phyloP scores from a whole-genome alignment of 2,888 invertebrate species.

The Perdita meconis region DNA sequence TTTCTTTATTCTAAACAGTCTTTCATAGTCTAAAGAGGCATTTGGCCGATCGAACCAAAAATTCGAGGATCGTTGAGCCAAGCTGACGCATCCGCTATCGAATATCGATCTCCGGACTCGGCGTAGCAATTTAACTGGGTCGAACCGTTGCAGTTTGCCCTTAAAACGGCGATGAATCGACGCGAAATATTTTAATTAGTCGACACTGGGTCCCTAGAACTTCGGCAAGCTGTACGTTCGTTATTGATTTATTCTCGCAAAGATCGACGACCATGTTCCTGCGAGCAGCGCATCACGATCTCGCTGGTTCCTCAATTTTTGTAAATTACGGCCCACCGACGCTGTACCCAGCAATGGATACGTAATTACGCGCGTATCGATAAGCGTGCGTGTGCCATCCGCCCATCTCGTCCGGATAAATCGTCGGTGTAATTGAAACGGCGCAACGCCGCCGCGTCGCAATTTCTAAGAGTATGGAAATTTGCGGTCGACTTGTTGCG shows the following conservation, averaged over 20 bases:
- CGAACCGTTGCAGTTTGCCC: constrained; percentile 53
- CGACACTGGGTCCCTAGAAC: constrained; percentile 17
- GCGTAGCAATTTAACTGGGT: constrained; percentile 38
- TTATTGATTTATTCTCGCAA: constrained; percentile 53
- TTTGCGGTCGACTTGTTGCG: constrained; percentile 29
- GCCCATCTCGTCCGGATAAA: constrained; percentile 11
- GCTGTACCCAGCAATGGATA: constrained; percentile 17
- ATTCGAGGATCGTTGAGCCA: not conserved
- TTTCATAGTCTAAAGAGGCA: too few relatives aligned
- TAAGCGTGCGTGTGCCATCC: constrained; percentile 28
- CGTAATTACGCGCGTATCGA: constrained; percentile 46
- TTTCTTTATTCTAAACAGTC: too few relatives aligned
- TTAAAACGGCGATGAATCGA: constrained; percentile 30
- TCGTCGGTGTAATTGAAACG: constrained; percentile 58
- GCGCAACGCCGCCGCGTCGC: constrained; percentile 36
- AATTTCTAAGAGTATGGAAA: constrained; percentile 54
- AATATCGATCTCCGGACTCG: constrained; percentile 29
- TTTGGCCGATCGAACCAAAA: too few relatives aligned
- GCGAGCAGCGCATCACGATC: constrained; percentile 21
- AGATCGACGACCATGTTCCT: constrained; percentile 18
- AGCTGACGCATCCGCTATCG: constrained; percentile 39
- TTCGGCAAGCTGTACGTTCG: constrained; percentile 25
- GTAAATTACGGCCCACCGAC: constrained; percentile 52
- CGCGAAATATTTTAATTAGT: constrained; percentile 58
- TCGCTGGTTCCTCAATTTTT: constrained; percentile 51